phyloP scores from a whole-genome alignment of 2,888 invertebrate genomes.

The Mactromeris polynyma region DNA sequence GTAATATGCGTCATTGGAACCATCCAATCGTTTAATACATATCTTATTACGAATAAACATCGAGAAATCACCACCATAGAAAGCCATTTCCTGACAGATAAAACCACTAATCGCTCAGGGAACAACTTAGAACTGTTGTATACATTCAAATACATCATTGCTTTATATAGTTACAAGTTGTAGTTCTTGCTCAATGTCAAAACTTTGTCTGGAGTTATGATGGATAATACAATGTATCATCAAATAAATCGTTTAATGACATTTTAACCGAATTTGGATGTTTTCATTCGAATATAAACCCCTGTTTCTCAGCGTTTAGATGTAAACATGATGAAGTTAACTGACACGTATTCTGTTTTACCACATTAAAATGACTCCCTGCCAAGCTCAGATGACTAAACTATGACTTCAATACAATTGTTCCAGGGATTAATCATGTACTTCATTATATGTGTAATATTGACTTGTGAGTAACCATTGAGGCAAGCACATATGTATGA shows the following conservation, averaged over 20 bases:
- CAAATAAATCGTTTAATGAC: not conserved
- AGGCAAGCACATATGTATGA: no score
- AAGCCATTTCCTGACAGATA: conserved; percentile 1
- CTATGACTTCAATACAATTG: no score
- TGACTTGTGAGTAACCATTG: no score
- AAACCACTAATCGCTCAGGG: not conserved
- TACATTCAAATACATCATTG: not conserved
- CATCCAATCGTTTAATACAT: not conserved
- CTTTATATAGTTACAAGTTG: not conserved
- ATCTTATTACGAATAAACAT: not conserved
- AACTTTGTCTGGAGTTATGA: not conserved
- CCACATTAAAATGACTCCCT: no score
- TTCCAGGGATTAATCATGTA: no score
- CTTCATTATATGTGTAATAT: no score
- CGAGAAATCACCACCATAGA: not conserved
- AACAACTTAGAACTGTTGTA: not conserved
- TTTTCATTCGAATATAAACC: not conserved
- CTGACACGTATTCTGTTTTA: not conserved
- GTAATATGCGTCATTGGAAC: not conserved
- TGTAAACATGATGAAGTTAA: not conserved
- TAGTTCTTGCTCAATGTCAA: not conserved
- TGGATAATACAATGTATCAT: not conserved
- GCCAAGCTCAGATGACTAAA: no score
- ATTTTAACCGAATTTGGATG: conserved; percentile 1
- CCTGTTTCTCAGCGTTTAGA: not conserved